Conservation (phyloP, 2,888 invertebrate genomes). For the Melangyna quadrimaculata region DNA sequence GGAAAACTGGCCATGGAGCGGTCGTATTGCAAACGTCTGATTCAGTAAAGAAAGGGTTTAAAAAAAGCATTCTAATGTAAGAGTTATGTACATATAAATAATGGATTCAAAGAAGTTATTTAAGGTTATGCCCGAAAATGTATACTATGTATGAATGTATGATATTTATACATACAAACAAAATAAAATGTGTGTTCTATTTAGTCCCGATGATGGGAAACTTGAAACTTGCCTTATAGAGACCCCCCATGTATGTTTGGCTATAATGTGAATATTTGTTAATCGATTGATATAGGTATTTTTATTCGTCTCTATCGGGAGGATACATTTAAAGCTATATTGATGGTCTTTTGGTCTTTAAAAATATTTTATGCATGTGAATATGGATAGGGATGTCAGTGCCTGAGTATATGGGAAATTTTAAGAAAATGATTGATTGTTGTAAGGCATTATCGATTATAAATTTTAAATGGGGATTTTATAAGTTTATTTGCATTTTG, state of each 20-base stretch:
- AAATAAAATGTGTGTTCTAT: neutral
- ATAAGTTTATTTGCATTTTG: too few relatives aligned
- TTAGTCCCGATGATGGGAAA: neutral
- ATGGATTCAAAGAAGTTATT: constrained; percentile 6
- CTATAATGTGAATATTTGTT: neutral
- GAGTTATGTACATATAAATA: neutral
- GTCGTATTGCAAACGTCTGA: neutral
- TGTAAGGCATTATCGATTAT: neutral
- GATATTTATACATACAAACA: neutral
- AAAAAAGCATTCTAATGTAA: constrained; percentile 1
- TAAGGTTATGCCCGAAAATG: neutral
- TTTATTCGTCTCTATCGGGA: neutral
- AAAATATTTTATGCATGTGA: neutral
- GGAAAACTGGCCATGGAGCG: neutral
- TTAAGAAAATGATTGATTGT: neutral
- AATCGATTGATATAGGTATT: neutral
- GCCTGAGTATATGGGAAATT: neutral
- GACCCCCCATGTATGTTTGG: neutral
- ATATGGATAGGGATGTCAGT: neutral
- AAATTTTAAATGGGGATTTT: too few relatives aligned
- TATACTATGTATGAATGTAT: too few relatives aligned
- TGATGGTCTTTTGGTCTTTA: neutral
- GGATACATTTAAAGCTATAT: neutral
- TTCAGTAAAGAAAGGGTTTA: neutral
- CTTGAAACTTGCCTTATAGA: neutral